Conservation (phyloP, 1,140 invertebrate species). For the Antheraea pernyi region DNA sequence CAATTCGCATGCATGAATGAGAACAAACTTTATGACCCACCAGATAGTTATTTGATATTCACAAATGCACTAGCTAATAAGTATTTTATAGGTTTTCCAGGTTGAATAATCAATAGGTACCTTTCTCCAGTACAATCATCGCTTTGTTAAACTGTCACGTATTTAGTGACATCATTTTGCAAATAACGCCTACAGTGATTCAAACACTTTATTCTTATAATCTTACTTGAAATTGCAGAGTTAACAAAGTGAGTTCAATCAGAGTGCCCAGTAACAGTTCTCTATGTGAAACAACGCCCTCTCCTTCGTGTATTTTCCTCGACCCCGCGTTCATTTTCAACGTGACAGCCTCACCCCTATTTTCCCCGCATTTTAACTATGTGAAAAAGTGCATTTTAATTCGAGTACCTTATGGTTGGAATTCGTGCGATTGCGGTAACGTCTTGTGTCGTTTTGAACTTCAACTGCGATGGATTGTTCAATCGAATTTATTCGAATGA, state of each 20-base stretch:
- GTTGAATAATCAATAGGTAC: neutral
- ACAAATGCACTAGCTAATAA: neutral
- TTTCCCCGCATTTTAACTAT: conserved; percentile 26
- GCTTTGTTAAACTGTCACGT: neutral
- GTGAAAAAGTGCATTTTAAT: conserved; percentile 25
- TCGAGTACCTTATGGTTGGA: conserved; percentile 25
- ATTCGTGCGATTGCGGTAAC: conserved; percentile 19
- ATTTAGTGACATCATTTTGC: neutral
- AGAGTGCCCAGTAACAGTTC: conserved; percentile 49
- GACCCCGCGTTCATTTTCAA: conserved; percentile 47
- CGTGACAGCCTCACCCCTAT: conserved; percentile 61
- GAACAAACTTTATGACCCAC: neutral
- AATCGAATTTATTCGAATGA: conserved; percentile 23
- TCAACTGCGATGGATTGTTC: conserved; percentile 39
- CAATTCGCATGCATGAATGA: neutral
- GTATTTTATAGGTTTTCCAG: neutral
- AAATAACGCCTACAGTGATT: neutral
- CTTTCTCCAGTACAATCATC: neutral
- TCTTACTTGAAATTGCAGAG: neutral
- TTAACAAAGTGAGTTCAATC: conserved; percentile 53
- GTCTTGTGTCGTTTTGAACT: conserved; percentile 26
- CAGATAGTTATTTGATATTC: neutral
- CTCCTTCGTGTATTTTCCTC: conserved; percentile 32
- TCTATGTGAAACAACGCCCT: conserved; percentile 58
- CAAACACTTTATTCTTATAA: neutral